Conservation (phyloP, 2,797 vertebrate species). For the Platyrinchus mystaceus region DNA sequence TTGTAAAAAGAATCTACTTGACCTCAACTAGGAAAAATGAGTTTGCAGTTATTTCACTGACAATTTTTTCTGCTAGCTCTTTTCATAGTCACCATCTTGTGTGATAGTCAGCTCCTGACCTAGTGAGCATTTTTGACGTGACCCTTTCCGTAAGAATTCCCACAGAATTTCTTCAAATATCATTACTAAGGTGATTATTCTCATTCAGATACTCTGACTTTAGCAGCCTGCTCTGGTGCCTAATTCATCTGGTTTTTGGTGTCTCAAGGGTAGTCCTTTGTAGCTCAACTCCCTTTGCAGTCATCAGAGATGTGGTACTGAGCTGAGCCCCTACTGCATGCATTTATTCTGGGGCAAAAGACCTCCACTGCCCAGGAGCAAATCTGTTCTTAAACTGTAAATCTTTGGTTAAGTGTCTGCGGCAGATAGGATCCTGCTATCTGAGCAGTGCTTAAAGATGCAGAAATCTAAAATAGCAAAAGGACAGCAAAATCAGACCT, state of each 20-base stretch:
- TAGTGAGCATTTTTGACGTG: not conserved
- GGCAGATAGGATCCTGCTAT: not conserved
- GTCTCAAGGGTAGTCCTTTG: not conserved
- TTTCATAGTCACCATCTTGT: not conserved
- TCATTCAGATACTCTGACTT: not conserved
- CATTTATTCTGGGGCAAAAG: not conserved
- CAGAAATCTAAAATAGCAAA: slow-evolving; percentile 10
- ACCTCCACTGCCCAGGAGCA: not conserved
- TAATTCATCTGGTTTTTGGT: not conserved
- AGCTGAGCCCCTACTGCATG: not conserved
- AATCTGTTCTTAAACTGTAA: not conserved
- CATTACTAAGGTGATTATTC: not conserved
- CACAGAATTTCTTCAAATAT: not conserved
- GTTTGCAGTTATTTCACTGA: not conserved
- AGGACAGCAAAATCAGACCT: not conserved
- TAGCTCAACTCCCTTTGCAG: not conserved
- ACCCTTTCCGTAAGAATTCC: not conserved
- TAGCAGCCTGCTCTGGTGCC: not conserved
- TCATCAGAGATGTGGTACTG: not conserved
- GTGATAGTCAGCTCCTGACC: not conserved
- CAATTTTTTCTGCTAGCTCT: not conserved
- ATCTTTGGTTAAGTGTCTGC: not conserved
- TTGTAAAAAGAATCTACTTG: not conserved
- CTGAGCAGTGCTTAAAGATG: not conserved
- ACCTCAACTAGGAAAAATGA: not conserved